Percentiles rank a stretch among this genome's conserved stretches.
These are phyloP conservation scores for Beaufortia kweichowensis DNA, from an alignment of 2,113 vertebrate genomes.

Conservation along the genomic window DNA sequence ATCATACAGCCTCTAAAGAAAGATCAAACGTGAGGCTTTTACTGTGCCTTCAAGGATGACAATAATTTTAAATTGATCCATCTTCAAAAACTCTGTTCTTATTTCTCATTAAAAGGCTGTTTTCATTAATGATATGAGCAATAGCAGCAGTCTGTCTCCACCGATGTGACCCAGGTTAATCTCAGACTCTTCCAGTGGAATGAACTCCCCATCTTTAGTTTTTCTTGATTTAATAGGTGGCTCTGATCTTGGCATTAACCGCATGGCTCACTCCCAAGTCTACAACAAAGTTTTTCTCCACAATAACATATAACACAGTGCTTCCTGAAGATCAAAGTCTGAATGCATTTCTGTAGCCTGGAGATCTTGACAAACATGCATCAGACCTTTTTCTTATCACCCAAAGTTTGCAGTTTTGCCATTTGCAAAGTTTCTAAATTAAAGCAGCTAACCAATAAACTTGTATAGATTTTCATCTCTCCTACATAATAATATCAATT, in stretches of 20 bases:
- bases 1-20: too few species aligned
- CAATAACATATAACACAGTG: slow-evolving; percentile 78
- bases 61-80: slow-evolving; percentile 81
- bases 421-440: too few species aligned
- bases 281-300: slow-evolving; percentile 76
- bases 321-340: slow-evolving; percentile 86
- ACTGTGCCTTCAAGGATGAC: slow-evolving; percentile 83
- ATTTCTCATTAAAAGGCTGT: slow-evolving; percentile 84
- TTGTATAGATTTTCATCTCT: too few species aligned
- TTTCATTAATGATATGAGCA: slow-evolving; percentile 76
- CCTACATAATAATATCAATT: too few species aligned
- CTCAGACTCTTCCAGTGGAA: slow-evolving; percentile 83
- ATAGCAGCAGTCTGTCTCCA: slow-evolving; percentile 79
- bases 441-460: too few species aligned
- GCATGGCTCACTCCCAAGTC: slow-evolving; percentile 83
- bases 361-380: slow-evolving; percentile 90
- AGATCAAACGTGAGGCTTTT: slow-evolving; percentile 77
- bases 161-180: slow-evolving; percentile 82
- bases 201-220: slow-evolving; percentile 82
- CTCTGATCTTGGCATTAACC: slow-evolving; percentile 84
- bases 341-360: slow-evolving; percentile 80
- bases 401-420: too few species aligned
- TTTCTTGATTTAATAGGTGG: slow-evolving; percentile 85
- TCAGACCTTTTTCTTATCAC: too few species aligned
- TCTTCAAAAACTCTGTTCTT: slow-evolving; percentile 67